Evolutionary conservation across 1,140 invertebrate genomes (phyloP).

Genomic region (Caenorhabditis brenneri): DNA sequence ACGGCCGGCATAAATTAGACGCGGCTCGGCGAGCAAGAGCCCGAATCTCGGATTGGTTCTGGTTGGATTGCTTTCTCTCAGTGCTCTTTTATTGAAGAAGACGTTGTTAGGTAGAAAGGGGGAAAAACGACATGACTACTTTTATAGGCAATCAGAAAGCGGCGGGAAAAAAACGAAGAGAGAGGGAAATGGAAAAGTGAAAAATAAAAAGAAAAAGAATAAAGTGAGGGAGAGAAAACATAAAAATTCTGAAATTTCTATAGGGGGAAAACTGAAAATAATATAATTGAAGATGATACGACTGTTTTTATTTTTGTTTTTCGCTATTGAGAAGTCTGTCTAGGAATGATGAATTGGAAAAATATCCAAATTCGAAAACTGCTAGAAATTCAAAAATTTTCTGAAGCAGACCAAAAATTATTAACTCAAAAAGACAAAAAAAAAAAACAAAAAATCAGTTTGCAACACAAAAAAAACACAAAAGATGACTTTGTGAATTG

Average conservation of each 20-base stretch:
- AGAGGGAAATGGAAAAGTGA: neutral
- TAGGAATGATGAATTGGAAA: too few species aligned
- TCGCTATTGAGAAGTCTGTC: too few species aligned
- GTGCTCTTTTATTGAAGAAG: conserved; percentile 4
- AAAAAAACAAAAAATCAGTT: too few species aligned
- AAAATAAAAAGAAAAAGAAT: neutral
- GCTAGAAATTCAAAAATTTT: too few species aligned
- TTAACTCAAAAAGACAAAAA: too few species aligned
- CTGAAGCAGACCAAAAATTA: too few species aligned
- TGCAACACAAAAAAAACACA: neutral
- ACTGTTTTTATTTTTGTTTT: too few species aligned
- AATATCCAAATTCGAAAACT: too few species aligned
- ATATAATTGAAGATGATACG: too few species aligned
- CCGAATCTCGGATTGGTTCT: conserved; percentile 1
- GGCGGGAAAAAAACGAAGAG: neutral
- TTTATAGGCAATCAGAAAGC: conserved; percentile 31
- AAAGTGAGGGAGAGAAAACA: neutral
- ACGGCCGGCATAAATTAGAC: conserved; percentile 11
- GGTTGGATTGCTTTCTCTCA: neutral
- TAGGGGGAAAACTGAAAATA: too few species aligned
- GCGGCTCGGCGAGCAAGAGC: conserved; percentile 31
- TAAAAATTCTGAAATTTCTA: too few species aligned
- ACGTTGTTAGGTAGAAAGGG: neutral
- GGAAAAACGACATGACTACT: neutral
- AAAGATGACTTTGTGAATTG: conserved; percentile 6